These are phyloP conservation scores for Drosophila obscura DNA, from an alignment of 1,140 invertebrate species.

Conservation along the genomic window DNA sequence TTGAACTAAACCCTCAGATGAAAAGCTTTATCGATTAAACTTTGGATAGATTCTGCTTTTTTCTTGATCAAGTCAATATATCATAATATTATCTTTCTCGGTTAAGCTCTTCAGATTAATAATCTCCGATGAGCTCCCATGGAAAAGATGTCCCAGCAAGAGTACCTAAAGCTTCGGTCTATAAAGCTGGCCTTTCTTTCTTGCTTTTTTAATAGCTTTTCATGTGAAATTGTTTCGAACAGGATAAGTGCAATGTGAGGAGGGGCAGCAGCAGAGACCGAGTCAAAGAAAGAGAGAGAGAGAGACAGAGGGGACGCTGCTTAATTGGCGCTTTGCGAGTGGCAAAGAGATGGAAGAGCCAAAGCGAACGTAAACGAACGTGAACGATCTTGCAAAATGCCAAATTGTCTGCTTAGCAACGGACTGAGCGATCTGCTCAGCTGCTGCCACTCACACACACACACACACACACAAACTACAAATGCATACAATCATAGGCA, in stretches of 20 bases:
- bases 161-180: no score
- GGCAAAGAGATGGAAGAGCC: slow-evolving; percentile 1
- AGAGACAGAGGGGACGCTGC: slow-evolving; percentile 36
- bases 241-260: slow-evolving; percentile 42
- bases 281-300: background rate
- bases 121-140: no score
- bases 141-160: no score
- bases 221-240: slow-evolving; percentile 68
- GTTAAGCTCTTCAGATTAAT: no score
- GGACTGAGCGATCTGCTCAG: slow-evolving; percentile 7
- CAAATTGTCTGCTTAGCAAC: slow-evolving; percentile 49
- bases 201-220: slow-evolving; percentile 72
- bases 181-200: no score
- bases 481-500: slow-evolving; percentile 9
- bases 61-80: no score
- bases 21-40: no score
- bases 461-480: background rate
- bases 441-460: slow-evolving; percentile 4
- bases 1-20: no score
- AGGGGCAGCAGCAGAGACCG: background rate
- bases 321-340: slow-evolving; percentile 59
- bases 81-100: no score
- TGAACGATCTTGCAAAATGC: slow-evolving; percentile 52
- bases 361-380: slow-evolving; percentile 1
- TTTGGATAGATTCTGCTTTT: no score